Base-by-base conservation (phyloP, 35 echinoderm and acorn worm species). In the Ophioderma brevispina region DNA sequence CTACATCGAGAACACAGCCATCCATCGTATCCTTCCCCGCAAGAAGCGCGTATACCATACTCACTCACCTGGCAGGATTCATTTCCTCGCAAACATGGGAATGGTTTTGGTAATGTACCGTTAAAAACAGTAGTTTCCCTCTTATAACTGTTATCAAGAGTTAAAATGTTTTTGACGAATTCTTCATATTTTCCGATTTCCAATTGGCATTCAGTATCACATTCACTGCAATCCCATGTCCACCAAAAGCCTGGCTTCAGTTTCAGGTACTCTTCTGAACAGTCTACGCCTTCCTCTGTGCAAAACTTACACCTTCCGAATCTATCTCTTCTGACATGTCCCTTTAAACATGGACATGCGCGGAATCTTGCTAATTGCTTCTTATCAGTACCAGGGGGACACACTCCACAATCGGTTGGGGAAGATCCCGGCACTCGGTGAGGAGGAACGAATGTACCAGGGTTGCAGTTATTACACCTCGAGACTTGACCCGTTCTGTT, bases 261-360 rank as follows among this genome's bases (percentile, higher is more conserved):
- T 13, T 59, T 36, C 25, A 79, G 42, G 36, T 75, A 87, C 18
- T 92, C 90, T 21, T 36, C 37, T 1, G 75, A 64, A 32, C 90
- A 92, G 1, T 80, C 55, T 13, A 82, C 25, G 4, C 90, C 90
- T 25, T 86, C 84, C 1, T 38, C 17, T 33, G 84, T 52, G 49
- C 90, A 92, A 23, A 70, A 10, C 13, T 64, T 21, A 49, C 90
- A 92, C 36, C 78, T 52, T 1, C 84, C 90, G 39, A 92, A 92
- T 21, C 90, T 32, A 81, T 92, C 78, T 19, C 19, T 86, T 37
- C 90, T 39, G 52, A 80, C 81, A 38, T 92, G 81, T 13, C 80
- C 80, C 3, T 92, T 84, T 23, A 92, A 76, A 76, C 90, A 92
- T 0, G 78, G 52, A 92, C 90, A 92, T 17, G 90, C 90, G 21